Percentiles rank a stretch among this genome's conserved stretches.
Conservation (phyloP, 2,888 invertebrate species). For the Epirrita christyi region DNA sequence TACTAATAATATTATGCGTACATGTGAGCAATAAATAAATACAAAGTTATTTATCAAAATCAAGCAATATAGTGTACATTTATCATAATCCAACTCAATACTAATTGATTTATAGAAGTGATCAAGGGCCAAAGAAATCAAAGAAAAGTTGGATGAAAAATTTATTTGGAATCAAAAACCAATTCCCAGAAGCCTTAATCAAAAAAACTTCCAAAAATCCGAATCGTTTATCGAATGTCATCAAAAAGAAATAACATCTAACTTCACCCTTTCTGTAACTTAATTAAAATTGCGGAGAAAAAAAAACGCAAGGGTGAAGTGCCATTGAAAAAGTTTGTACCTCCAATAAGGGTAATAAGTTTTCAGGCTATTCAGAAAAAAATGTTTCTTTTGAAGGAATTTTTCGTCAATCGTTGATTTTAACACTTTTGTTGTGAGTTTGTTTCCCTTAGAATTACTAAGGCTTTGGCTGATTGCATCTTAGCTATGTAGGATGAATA, state of each 20-base stretch:
- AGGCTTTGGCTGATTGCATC: no score
- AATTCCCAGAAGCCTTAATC: conserved; percentile 53
- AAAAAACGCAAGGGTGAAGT: conserved; percentile 38
- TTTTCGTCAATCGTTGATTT: conserved; percentile 18
- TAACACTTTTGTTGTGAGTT: conserved; percentile 21
- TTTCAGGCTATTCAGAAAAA: conserved; percentile 32
- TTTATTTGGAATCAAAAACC: conserved; percentile 59
- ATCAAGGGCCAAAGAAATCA: conserved; percentile 36
- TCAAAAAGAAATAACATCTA: conserved; percentile 78
- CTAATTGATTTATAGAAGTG: conserved; percentile 39
- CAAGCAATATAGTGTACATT: conserved; percentile 28
- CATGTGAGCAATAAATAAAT: no score
- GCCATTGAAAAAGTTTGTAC: conserved; percentile 44
- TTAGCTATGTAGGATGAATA: no score
- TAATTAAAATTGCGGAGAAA: conserved; percentile 71
- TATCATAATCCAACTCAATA: conserved; percentile 33
- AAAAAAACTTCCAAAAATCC: conserved; percentile 43
- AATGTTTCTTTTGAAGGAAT: conserved; percentile 28
- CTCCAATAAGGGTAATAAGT: conserved; percentile 50
- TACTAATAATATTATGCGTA: no score
- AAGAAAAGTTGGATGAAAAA: conserved; percentile 50
- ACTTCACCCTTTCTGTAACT: conserved; percentile 68
- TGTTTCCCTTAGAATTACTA: background rate
- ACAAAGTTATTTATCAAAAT: conserved; percentile 24
- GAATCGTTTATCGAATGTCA: conserved; percentile 80